These are phyloP conservation scores for Amphiura filiformis DNA, from an alignment of 35 echinoderm and acorn worm species.

Conservation along the genomic window DNA sequence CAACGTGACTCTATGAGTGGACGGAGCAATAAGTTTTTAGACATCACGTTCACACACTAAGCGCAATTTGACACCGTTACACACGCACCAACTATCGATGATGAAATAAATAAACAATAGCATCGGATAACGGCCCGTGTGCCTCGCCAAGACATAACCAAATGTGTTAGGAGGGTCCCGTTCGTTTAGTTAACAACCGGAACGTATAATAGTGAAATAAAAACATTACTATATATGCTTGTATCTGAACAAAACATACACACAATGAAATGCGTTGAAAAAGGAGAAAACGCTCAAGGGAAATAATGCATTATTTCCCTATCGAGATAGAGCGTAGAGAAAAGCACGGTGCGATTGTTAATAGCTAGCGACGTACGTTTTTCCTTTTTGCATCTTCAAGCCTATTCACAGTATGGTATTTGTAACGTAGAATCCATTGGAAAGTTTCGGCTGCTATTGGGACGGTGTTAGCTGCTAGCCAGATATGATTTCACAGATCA, in stretches of 20 bases:
- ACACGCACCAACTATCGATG: no score
- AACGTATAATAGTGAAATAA: not conserved
- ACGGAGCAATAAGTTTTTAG: no score
- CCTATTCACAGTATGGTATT: conserved; percentile 1
- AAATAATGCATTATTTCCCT: not conserved
- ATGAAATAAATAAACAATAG: no score
- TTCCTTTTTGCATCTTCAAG: not conserved
- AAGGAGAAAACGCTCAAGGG: not conserved
- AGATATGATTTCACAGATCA: conserved; percentile 15
- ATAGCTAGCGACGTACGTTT: not conserved
- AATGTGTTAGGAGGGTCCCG: not conserved
- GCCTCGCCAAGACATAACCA: not conserved
- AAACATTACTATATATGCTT: not conserved
- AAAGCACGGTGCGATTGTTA: not conserved
- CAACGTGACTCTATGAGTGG: no score
- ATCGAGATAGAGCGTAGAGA: not conserved
- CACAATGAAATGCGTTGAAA: not conserved
- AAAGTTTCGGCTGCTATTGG: not conserved
- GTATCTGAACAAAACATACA: not conserved
- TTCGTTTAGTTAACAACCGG: not conserved
- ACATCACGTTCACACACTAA: no score
- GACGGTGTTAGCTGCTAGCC: conserved; percentile 5
- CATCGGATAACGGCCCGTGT: not conserved
- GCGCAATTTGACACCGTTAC: no score
- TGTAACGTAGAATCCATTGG: not conserved